A percentile compares a stretch with the other conserved stretches of the same genome.
Conservation (phyloP, 2,113 vertebrate genomes). For the Catharus minimus region DNA sequence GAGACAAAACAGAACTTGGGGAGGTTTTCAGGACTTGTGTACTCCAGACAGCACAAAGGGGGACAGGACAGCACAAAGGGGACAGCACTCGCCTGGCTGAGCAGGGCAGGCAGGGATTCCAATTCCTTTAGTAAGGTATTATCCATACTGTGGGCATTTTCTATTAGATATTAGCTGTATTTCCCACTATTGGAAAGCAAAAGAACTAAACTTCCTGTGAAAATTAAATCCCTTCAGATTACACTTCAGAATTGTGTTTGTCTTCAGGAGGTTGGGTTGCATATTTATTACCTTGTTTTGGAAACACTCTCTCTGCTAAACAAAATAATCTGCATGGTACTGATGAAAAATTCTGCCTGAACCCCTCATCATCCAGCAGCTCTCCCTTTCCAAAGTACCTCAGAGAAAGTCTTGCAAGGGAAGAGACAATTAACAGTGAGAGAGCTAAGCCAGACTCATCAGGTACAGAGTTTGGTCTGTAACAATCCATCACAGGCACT, state of each 20-base stretch:
- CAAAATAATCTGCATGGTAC: neutral
- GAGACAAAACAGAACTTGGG: neutral
- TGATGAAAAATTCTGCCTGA: neutral
- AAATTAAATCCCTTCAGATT: neutral
- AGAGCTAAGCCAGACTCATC: neutral
- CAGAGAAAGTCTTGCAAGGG: neutral
- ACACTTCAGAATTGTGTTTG: neutral
- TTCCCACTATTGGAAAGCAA: neutral
- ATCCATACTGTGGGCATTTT: neutral
- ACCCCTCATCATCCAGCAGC: neutral
- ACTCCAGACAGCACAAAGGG: neutral
- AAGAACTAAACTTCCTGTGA: neutral
- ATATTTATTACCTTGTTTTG: neutral
- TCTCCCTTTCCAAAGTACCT: neutral
- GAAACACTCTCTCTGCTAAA: neutral
- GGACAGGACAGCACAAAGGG: rapidly evolving
- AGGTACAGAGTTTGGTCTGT: neutral
- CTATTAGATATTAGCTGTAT: neutral
- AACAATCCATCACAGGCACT: neutral
- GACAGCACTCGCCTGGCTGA: rapidly evolving
- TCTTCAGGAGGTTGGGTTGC: neutral
- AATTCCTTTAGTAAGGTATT: neutral
- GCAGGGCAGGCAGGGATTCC: neutral
- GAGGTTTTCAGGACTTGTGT: neutral
- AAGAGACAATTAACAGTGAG: neutral